Percentiles rank a stretch among this genome's conserved stretches.
phyloP scores from a whole-genome alignment of 1,140 invertebrate genomes.

The Acromyrmex charruanus region DNA sequence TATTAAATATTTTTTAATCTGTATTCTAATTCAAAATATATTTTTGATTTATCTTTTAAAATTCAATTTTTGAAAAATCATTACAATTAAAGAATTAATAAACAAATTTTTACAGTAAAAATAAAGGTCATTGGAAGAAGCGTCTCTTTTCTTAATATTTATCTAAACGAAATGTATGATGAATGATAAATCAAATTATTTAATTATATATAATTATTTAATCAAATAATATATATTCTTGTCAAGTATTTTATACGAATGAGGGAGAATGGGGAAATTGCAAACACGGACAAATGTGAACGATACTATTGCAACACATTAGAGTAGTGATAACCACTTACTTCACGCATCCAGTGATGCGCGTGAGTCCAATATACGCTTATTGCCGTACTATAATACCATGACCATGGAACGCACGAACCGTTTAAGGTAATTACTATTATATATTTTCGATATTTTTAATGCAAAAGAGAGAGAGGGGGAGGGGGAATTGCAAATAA shows the following conservation, averaged over 20 bases:
- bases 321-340: too few relatives aligned
- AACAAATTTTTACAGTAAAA: not conserved
- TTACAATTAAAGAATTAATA: not conserved
- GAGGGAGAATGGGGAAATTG: too few relatives aligned
- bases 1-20: not conserved
- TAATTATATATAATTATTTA: not conserved
- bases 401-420: too few relatives aligned
- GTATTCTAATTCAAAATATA: not conserved
- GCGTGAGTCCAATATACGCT: too few relatives aligned
- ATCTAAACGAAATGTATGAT: not conserved
- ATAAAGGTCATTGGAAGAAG: not conserved
- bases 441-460: too few relatives aligned
- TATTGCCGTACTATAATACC: too few relatives aligned
- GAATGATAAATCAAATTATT: slow-evolving; percentile 5
- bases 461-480: too few relatives aligned
- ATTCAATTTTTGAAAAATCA: not conserved
- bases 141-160: not conserved
- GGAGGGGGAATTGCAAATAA: too few relatives aligned
- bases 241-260: not conserved
- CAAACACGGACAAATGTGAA: too few relatives aligned
- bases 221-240: not conserved
- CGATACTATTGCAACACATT: too few relatives aligned
- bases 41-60: not conserved
- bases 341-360: too few relatives aligned
- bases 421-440: too few relatives aligned